Base-by-base conservation (phyloP, 1,140 invertebrate genomes). In the Zeugodacus cucurbitae region DNA sequence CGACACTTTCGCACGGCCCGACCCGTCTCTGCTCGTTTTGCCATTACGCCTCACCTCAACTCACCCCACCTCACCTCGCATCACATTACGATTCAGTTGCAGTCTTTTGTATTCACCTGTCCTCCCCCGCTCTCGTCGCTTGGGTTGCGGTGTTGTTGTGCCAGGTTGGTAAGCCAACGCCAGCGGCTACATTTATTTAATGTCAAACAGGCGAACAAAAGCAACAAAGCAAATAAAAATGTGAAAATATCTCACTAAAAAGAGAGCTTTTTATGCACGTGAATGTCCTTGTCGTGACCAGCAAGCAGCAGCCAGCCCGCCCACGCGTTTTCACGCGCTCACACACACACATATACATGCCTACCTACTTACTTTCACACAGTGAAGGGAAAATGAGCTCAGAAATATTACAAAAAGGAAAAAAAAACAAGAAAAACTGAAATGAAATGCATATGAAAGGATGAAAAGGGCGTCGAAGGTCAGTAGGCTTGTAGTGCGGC, bases 161-260 rank as follows among this genome's bases (percentile, higher is more conserved):
- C 48, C 17, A 54, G 3, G 48, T 29, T 70, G 41, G 41, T 48
- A 20, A 82, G 26, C 41, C 34, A 82, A 22, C 74, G 41, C 37
- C 41, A 48, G 41, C 74, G 26, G 41, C 41, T 82, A 20, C 74
- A 82, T 82, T 48, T 82, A 82, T 82, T 82, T 82, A 54, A 82
- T 82, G 74, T 48, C 74, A 48, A 48, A 41, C 26, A 82, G 26
- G 10, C 22, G 29, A 44, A 82, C 37, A 82, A 82, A 82, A 48
- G 34, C 7, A 82, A 74, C n/a, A 74, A 41, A 74, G 64, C n/a
- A 74, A 74, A 78, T 78, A 48, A 82, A 82, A 82, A 82, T 41
- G 29, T 37, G 67, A 44, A 82, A 82, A 82, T 82, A 48, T 48
- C 41, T 82, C 44, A 37, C 22, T 26, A 48, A 82, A 82, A 48